Evolutionary conservation across 1,140 invertebrate species (phyloP), one percentile per base, ranked within the genome.

Genomic region (Cyphomyrmex costatus): DNA sequence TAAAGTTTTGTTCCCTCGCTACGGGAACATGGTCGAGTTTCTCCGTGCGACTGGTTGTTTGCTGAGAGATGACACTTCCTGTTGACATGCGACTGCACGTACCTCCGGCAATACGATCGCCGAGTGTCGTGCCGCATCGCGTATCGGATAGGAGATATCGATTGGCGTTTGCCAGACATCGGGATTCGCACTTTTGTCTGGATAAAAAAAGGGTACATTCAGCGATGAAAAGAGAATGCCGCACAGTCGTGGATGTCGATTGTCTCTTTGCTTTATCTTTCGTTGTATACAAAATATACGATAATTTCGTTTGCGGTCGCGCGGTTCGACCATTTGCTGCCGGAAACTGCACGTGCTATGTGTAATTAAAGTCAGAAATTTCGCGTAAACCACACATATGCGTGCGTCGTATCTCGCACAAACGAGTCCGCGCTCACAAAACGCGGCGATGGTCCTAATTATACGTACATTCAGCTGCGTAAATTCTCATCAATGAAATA

Each of bases 21-120:
- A 36, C 49, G 78, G 49, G 36, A 70, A 80, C 65, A 36, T n/a
- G 49, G 63, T 80, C 49, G 63, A 80, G 78, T 80, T 80, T 80
- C 65, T 80, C 36, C 21, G 49, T 53, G 77, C 33, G 65, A 46
- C 33, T 42, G 65, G 36, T 21, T 80, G 65, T 80, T 80, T 71
- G 49, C 58, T 24, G 76, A 86, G 84, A 70, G 65, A 86, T 77
- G 76, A 79, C 63, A 70, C 84, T 86, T 86, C 84, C 84, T 80
- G 84, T 86, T 86, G 76, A 86, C 84, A 71, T 65, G 49, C 36
- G 53, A 33, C 56, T 80, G 53, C 80, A 80, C 53, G 76, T 86
- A 68, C 30, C 36, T n/a, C 36, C 53, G 60, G 27, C 84, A 70
- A 86, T 53, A 53, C 61, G 56, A 84, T 63, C 27, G 49, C 8